Evolutionary conservation across 1,140 invertebrate species (phyloP).

Genomic region (Drosophila sturtevanti): DNA sequence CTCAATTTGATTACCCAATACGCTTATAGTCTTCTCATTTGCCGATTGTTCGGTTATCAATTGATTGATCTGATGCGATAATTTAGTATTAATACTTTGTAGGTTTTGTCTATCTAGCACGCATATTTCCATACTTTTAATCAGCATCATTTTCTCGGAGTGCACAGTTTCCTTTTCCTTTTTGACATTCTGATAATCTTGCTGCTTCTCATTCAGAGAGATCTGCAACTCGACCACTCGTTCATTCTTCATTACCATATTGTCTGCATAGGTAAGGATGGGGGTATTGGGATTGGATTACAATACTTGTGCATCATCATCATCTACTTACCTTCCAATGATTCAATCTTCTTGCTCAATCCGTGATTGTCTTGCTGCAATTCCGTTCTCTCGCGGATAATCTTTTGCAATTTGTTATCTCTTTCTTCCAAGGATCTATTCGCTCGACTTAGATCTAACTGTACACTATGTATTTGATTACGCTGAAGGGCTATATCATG

Average conservation of each 20-base stretch:
- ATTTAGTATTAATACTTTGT: slow-evolving; percentile 84
- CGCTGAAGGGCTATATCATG: slow-evolving; percentile 25
- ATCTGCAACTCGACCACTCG: too few relatives aligned
- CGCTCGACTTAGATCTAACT: background rate
- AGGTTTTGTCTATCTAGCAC: slow-evolving; percentile 86
- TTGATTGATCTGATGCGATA: slow-evolving; percentile 59
- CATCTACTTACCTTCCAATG: slow-evolving; percentile 48
- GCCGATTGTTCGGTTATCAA: slow-evolving; percentile 32
- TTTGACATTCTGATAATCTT: slow-evolving; percentile 85
- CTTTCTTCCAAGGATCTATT: slow-evolving; percentile 25
- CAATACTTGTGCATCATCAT: background rate
- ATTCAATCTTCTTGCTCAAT: slow-evolving; percentile 40
- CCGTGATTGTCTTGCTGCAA: slow-evolving; percentile 24
- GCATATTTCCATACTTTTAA: slow-evolving; percentile 85
- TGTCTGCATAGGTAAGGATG: too few relatives aligned
- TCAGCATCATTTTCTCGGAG: slow-evolving; percentile 85
- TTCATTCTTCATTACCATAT: too few relatives aligned
- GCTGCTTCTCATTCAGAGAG: slow-evolving; percentile 84
- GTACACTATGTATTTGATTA: slow-evolving; percentile 24
- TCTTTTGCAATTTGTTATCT: slow-evolving; percentile 18
- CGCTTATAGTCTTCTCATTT: slow-evolving; percentile 44
- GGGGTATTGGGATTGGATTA: too few relatives aligned
- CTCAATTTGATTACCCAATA: slow-evolving; percentile 82
- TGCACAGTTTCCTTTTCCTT: slow-evolving; percentile 86
- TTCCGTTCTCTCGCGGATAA: slow-evolving; percentile 34